Base-by-base conservation (phyloP, 2,888 invertebrate genomes). In the Andrena flavipes region DNA sequence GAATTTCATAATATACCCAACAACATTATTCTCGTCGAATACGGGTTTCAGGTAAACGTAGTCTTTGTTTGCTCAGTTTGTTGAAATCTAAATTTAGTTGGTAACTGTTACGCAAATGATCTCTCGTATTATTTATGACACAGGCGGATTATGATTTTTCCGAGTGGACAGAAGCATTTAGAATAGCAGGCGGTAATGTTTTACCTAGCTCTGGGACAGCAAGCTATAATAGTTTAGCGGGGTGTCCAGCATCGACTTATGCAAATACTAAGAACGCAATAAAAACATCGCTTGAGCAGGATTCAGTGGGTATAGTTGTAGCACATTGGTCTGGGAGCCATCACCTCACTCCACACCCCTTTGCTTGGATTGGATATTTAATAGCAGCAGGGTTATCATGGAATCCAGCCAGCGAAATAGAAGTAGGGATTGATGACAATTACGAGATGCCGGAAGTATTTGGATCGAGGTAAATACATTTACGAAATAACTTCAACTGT, bases 261-360 rank as follows among this genome's bases (percentile, higher is more conserved):
- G 95, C 94, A 23, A 96, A 95, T 89, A 95, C 95, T 60, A 95
- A 94, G 87, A 94, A 95, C 87, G 95, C 95, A 6, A 93, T 95
- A 59, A 94, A 95, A 86, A 94, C 95, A 76, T 95, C 95, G 4
- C 90, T 94, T 1, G 94, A 94, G 10, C 94, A 95, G 80, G 92
- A 95, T 90, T 91, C 94, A 3, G 92, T 95, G 42, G 95, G 95
- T 8, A 91, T 95, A 70, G 93, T 96, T 13, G 94, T 95, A 2
- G 95, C 95, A 60, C 95, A 96, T 86, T 96, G 96, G 96, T 95
- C 95, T 10, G 95, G 95, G 56, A 94, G 94, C 85, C 95, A 95
- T 86, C 95, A 95, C 87, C 93, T 95, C 64, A 95, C 95, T n/a
- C 95, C 95, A 8, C 94, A 95, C 79, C 94, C 95, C 2, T 95